Evolutionary conservation across 2,888 invertebrate genomes (phyloP).

Genomic region (Eilema depressum): DNA sequence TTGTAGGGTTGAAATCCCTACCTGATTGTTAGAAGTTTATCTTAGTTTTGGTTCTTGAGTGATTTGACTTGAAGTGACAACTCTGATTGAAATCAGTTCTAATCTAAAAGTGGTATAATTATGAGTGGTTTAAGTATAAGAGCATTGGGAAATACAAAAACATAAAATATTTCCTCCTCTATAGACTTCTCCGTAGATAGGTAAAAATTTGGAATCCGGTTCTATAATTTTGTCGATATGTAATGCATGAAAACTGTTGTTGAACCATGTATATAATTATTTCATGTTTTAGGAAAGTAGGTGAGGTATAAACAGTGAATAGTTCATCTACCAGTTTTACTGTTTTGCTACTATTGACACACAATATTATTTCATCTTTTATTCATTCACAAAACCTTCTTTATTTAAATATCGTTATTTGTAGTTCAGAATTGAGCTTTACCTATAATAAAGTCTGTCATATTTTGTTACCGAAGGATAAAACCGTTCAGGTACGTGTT

Average conservation of each 20-base stretch:
- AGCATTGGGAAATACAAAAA: too few relatives aligned
- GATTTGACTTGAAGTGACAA: neutral
- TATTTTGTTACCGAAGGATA: constrained; percentile 15
- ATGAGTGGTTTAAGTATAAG: too few relatives aligned
- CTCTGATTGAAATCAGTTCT: neutral
- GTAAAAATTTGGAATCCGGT: too few relatives aligned
- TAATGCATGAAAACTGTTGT: too few relatives aligned
- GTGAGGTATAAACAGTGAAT: too few relatives aligned
- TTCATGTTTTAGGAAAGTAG: too few relatives aligned
- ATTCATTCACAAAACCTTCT: neutral
- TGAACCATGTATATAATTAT: too few relatives aligned
- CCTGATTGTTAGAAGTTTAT: neutral
- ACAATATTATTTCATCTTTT: neutral
- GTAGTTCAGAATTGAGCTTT: neutral
- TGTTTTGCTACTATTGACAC: neutral
- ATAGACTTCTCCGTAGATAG: too few relatives aligned
- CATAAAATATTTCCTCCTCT: too few relatives aligned
- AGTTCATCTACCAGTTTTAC: neutral
- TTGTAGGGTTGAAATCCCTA: neutral
- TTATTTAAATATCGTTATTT: neutral
- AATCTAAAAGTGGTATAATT: neutral
- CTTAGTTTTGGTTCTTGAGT: neutral
- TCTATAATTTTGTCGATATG: too few relatives aligned
- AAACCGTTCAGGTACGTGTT: constrained; percentile 17
- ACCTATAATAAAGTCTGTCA: neutral